Evolutionary conservation across 2,888 invertebrate species (phyloP), one percentile per base, ranked within the genome.

Genomic region (Sphecodes monilicornis): DNA sequence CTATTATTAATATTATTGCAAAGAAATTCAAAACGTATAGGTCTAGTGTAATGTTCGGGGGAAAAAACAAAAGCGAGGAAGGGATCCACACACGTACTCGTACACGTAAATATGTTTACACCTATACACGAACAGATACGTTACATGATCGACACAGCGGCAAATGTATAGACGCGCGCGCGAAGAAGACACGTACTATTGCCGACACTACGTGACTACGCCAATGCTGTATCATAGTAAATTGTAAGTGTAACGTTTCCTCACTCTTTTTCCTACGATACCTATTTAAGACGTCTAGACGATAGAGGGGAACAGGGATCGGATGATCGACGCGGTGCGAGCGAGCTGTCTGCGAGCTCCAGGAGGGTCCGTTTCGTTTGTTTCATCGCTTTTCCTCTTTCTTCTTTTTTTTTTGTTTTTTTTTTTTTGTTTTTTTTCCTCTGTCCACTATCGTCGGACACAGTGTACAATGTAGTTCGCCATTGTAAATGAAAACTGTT

Each of bases 171-270:
- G 10, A 66, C 57, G 10, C 32, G 66, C 66, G 32, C 66, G 36
- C 66, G 22, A 36, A 36, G 11, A 69, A 57, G 8, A 80, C 84
- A 84, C 76, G 78, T 73, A 84, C 66, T 32, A 81, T 80, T 82
- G 85, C 88, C 80, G 84, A 91, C 86, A 86, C 88, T 91, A 92
- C 91, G 89, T 92, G 92, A 93, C 89, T 91, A 92, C 91, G 92
- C 92, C 93, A 93, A 92, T 93, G 92, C 91, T 93, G 93, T 93
- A 93, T 92, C 88, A 93, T 93, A 93, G 91, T 91, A 90, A 92
- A 90, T 88, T 90, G 87, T 92, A 89, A 92, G 90, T 91, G 92
- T 92, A 92, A 91, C 91, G 90, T 88, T 80, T 89, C 90, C 88
- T 90, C 89, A 60, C 81, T 72, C 54, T 77, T 81, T 88, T 90